These are phyloP conservation scores for Troides helena DNA, from an alignment of 2,888 invertebrate species.

Conservation along the genomic window DNA sequence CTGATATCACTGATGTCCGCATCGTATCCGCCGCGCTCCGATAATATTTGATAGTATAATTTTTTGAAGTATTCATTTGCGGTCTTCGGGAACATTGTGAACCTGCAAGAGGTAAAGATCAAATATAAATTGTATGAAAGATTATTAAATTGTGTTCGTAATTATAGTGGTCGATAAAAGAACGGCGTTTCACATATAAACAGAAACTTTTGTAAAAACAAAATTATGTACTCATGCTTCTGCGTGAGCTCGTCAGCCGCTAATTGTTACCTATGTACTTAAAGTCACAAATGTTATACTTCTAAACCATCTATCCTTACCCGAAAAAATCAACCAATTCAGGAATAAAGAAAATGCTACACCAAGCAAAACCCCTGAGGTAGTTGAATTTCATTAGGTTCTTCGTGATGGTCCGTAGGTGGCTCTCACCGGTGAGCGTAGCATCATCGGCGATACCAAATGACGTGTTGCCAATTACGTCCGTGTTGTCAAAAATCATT, in stretches of 20 bases:
- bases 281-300: no score
- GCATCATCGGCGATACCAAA: slow-evolving; percentile 32
- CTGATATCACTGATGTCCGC: slow-evolving; percentile 25
- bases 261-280: no score
- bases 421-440: slow-evolving; percentile 27
- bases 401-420: slow-evolving; percentile 21
- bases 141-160: no score
- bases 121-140: no score
- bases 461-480: slow-evolving; percentile 30
- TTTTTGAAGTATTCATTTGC: slow-evolving; percentile 42
- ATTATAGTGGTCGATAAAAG: no score
- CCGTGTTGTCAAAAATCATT: slow-evolving; percentile 17
- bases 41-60: slow-evolving; percentile 42
- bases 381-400: slow-evolving; percentile 19
- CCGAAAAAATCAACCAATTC: slow-evolving; percentile 22
- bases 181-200: no score
- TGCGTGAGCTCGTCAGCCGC: no score
- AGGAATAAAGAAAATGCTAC: slow-evolving; percentile 26
- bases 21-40: slow-evolving; percentile 44
- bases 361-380: slow-evolving; percentile 10
- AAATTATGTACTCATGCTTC: no score
- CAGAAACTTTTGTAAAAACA: no score
- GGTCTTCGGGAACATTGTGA: slow-evolving; percentile 49
- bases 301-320: neutral
- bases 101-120: slow-evolving; percentile 37